phyloP scores from a whole-genome alignment of 2,888 invertebrate genomes.

The Hyposoter didymator region DNA sequence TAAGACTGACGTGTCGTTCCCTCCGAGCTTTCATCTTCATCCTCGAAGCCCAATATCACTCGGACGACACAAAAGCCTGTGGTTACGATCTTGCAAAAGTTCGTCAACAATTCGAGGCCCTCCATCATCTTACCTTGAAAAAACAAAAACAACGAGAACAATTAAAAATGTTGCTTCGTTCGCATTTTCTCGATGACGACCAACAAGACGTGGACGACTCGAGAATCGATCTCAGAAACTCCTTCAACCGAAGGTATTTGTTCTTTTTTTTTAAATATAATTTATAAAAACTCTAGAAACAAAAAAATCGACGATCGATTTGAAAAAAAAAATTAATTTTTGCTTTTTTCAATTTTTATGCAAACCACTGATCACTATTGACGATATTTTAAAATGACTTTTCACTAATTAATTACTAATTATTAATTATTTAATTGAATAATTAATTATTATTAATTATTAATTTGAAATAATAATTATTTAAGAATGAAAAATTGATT shows the following conservation, averaged over 20 bases:
- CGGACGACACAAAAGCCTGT: slow-evolving; percentile 75
- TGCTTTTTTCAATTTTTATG: too few species aligned
- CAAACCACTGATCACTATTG: too few species aligned
- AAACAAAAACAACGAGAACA: slow-evolving; percentile 22
- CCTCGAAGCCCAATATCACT: slow-evolving; percentile 78
- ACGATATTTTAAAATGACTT: too few species aligned
- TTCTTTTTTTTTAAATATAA: not conserved
- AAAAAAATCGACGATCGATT: too few species aligned
- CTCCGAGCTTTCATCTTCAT: slow-evolving; percentile 80
- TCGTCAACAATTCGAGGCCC: slow-evolving; percentile 37
- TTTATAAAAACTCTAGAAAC: not conserved
- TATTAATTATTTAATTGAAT: too few species aligned
- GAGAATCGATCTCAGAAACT: slow-evolving; percentile 76
- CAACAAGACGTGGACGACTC: slow-evolving; percentile 69
- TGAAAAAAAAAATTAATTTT: too few species aligned
- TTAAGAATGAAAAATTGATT: not conserved
- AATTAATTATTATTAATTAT: too few species aligned
- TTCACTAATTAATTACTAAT: too few species aligned
- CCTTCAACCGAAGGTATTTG: slow-evolving; percentile 79
- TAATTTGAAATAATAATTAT: not conserved
- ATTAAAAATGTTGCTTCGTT: slow-evolving; percentile 68
- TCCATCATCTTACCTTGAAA: slow-evolving; percentile 3
- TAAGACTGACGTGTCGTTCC: slow-evolving; percentile 80
- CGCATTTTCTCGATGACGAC: slow-evolving; percentile 77
- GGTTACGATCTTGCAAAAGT: slow-evolving; percentile 69